These are phyloP conservation scores for Acomys russatus DNA, from an alignment of 2,797 vertebrate species.

Conservation along the genomic window DNA sequence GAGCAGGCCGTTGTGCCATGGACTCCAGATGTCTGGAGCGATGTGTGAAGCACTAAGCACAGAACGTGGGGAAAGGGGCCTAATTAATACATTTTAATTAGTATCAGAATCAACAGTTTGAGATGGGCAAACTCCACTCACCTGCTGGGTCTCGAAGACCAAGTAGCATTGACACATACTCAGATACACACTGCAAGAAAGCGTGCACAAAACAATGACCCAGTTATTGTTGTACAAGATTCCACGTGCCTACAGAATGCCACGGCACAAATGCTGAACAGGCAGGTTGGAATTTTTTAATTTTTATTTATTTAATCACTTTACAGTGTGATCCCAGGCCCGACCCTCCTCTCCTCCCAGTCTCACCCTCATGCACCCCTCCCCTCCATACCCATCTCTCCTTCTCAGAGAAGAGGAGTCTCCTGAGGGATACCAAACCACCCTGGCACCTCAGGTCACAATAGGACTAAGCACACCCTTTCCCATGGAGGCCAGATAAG, in stretches of 20 bases:
- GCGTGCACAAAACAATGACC: not conserved
- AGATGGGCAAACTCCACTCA: not conserved
- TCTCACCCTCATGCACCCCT: too few relatives aligned
- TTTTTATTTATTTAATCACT: not conserved
- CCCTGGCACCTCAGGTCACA: too few relatives aligned
- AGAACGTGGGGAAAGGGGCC: not conserved
- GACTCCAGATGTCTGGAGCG: not conserved
- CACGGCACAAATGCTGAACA: not conserved
- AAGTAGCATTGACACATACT: constrained; percentile 5
- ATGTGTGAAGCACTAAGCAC: not conserved
- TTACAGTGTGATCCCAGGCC: too few relatives aligned
- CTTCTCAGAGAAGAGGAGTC: too few relatives aligned
- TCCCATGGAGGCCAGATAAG: too few relatives aligned
- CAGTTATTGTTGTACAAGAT: not conserved
- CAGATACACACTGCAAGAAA: not conserved
- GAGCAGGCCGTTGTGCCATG: not conserved
- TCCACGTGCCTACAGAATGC: not conserved
- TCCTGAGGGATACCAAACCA: too few relatives aligned
- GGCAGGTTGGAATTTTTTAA: not conserved
- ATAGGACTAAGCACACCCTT: too few relatives aligned
- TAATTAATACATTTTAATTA: not conserved
- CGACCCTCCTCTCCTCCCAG: too few relatives aligned
- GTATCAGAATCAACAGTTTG: not conserved
- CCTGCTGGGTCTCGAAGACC: not conserved
- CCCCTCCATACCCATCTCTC: too few relatives aligned